Conservation (phyloP, 2,113 vertebrate species). For the Plecotus auritus region DNA sequence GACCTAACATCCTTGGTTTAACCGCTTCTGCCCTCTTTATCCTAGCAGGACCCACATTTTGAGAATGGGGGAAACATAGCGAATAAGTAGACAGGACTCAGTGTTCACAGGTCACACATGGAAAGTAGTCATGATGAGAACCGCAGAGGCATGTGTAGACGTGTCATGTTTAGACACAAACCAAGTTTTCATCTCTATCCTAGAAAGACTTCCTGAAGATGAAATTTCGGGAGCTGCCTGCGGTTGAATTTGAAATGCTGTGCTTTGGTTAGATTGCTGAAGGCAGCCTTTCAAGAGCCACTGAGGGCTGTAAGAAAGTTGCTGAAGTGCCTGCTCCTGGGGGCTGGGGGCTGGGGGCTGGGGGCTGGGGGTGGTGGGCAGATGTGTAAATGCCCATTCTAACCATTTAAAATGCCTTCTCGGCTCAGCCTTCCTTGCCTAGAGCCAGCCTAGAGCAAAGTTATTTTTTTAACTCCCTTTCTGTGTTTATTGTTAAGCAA, state of each 20-base stretch:
- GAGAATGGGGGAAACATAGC: not conserved
- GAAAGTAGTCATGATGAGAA: not conserved
- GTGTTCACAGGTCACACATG: not conserved
- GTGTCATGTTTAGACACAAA: not conserved
- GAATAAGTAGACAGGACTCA: not conserved
- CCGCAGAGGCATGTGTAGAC: not conserved
- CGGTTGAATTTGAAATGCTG: not conserved
- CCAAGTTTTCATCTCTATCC: not conserved
- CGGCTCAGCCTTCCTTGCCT: slow-evolving; percentile 38
- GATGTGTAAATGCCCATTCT: not conserved
- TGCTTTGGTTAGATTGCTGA: not conserved
- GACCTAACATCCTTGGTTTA: not conserved
- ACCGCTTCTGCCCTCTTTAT: not conserved
- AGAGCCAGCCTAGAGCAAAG: slow-evolving; percentile 59
- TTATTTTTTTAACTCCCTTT: not conserved
- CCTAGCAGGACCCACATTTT: not conserved
- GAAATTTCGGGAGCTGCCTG: not conserved
- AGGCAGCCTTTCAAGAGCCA: not conserved
- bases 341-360: not conserved
- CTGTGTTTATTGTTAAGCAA: slow-evolving; percentile 52
- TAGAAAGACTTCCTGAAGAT: slow-evolving; percentile 13
- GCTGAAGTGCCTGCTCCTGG: not conserved
- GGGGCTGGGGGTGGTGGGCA: not conserved
- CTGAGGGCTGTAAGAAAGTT: not conserved
- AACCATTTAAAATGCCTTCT: slow-evolving; percentile 6